phyloP scores from a whole-genome alignment of 2,888 invertebrate species.

The Phasia obesa region DNA sequence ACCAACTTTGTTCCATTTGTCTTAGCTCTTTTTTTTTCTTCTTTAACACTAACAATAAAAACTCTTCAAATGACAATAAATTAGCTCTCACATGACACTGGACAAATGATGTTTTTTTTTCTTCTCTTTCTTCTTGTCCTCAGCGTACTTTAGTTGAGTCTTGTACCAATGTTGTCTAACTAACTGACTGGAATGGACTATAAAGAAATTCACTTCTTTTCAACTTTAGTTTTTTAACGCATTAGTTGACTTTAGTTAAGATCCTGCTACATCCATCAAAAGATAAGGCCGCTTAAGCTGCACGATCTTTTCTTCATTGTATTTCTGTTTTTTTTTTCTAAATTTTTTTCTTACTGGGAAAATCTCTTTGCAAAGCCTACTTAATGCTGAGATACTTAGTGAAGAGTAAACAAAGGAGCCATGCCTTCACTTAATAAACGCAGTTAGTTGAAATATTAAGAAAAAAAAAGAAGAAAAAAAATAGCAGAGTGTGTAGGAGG shows the following conservation, averaged over 20 bases:
- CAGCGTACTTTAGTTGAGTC: constrained; percentile 30
- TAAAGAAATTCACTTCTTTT: constrained; percentile 37
- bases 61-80: constrained; percentile 57
- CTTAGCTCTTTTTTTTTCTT: not conserved
- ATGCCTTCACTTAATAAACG: constrained; percentile 54
- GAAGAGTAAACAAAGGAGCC: constrained; percentile 50
- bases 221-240: constrained; percentile 68
- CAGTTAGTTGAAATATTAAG: not conserved
- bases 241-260: constrained; percentile 69
- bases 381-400: constrained; percentile 42
- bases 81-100: constrained; percentile 69
- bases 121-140: constrained; percentile 24
- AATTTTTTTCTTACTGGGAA: constrained; percentile 23
- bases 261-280: constrained; percentile 71
- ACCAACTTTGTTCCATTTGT: constrained; percentile 42
- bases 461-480: constrained; percentile 46
- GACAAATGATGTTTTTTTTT: constrained; percentile 66
- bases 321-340: constrained; percentile 1
- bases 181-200: constrained; percentile 30
- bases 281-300: constrained; percentile 69
- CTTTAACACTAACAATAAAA: constrained; percentile 49
- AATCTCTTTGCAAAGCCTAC: constrained; percentile 33
- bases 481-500: constrained; percentile 65
- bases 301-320: constrained; percentile 58
- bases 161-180: constrained; percentile 58